Conservation (phyloP, 1,140 invertebrate genomes). For the Chironomus striatipennis region DNA sequence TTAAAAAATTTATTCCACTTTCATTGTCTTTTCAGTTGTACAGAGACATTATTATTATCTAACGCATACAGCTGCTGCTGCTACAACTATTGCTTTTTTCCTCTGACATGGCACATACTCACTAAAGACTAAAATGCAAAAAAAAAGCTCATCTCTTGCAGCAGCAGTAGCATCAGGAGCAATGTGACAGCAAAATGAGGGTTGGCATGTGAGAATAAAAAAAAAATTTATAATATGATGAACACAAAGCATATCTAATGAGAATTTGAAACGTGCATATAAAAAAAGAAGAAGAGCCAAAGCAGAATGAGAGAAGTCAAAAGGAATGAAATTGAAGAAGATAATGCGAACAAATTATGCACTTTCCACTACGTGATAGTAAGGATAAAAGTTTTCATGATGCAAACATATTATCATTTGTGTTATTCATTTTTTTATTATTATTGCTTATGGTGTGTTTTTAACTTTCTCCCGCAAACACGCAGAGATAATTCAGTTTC, state of each 20-base stretch:
- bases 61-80: conserved; percentile 9
- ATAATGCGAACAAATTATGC: conserved; percentile 13
- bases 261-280: conserved; percentile 7
- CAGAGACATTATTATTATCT: conserved; percentile 14
- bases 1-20: not conserved
- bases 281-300: not conserved
- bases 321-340: conserved; percentile 6
- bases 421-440: no score
- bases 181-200: not conserved
- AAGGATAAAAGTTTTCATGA: not conserved
- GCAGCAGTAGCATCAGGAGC: not conserved
- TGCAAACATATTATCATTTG: no score
- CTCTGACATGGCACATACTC: not conserved
- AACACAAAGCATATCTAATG: conserved; percentile 10
- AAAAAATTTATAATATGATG: conserved; percentile 15
- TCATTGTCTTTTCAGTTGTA: conserved; percentile 7
- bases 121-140: not conserved
- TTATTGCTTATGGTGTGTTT: no score
- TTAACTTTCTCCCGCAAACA: no score
- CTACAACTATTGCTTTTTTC: not conserved
- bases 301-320: not conserved
- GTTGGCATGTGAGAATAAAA: not conserved
- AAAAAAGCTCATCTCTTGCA: conserved; percentile 7
- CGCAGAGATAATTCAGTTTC: no score
- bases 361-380: not conserved